Evolutionary conservation across 1,140 invertebrate species (phyloP).

Genomic region (Trichoplusia ni): DNA sequence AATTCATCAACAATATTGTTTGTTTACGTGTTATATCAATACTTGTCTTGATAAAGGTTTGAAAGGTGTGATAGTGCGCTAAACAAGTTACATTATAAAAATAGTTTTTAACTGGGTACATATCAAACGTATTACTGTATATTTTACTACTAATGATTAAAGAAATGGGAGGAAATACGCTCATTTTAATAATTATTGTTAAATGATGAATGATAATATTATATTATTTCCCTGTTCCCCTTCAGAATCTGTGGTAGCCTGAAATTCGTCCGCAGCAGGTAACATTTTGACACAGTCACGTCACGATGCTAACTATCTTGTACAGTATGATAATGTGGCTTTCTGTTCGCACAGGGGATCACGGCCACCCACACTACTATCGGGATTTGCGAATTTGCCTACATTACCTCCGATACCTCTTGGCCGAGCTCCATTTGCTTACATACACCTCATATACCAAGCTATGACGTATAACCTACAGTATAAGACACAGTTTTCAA

Average conservation of each 20-base stretch:
- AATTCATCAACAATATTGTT: no score
- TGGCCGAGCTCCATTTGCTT: conserved; percentile 25
- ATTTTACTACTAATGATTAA: no score
- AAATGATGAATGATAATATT: no score
- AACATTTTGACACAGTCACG: conserved; percentile 53
- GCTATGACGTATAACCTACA: conserved; percentile 13
- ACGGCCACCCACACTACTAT: conserved; percentile 43
- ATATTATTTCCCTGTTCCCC: no score
- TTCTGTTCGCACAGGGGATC: conserved; percentile 45
- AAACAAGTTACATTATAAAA: no score
- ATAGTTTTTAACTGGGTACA: no score
- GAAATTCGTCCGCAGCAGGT: conserved; percentile 30
- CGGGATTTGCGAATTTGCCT: conserved; percentile 45
- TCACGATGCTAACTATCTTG: conserved; percentile 49
- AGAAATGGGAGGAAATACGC: no score
- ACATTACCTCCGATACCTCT: conserved; percentile 37
- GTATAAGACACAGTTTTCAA: conserved; percentile 28
- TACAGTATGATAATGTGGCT: conserved; percentile 24
- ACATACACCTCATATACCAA: neutral
- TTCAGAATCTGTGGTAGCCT: neutral
- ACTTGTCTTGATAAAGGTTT: no score
- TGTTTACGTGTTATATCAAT: no score
- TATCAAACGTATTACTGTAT: no score
- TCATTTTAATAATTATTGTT: no score
- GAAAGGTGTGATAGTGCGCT: no score